These are phyloP conservation scores for Radopholus similis DNA, from an alignment of 1,140 invertebrate species.

Conservation along the genomic window DNA sequence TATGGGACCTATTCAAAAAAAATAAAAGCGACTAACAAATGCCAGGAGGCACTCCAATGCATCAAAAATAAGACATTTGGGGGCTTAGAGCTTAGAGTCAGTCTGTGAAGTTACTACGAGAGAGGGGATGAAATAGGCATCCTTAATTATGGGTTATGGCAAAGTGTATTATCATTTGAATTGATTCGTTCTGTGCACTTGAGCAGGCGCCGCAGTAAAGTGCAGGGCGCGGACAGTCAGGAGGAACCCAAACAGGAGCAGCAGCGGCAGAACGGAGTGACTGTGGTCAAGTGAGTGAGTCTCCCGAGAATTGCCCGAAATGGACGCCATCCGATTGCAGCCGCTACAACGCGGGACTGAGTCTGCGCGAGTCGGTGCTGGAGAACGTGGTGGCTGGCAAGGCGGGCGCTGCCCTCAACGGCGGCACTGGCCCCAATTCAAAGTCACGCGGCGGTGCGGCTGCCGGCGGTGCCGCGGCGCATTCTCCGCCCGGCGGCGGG, in stretches of 20 bases:
- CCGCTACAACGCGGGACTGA: constrained; percentile 44
- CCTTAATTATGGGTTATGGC: too few species aligned
- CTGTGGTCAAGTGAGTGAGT: constrained; percentile 15
- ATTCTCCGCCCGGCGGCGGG: constrained; percentile 53
- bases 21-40: too few species aligned
- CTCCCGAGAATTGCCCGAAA: not conserved
- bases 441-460: constrained; percentile 25
- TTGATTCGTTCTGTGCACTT: too few species aligned
- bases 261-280: not conserved
- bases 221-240: constrained; percentile 33
- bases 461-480: constrained; percentile 44
- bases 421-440: not conserved
- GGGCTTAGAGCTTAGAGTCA: too few species aligned
- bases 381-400: constrained; percentile 40
- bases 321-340: constrained; percentile 14
- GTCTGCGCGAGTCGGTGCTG: constrained; percentile 51
- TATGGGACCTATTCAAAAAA: too few species aligned
- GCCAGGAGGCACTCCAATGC: too few species aligned
- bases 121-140: too few species aligned
- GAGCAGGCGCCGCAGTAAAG: constrained; percentile 54
- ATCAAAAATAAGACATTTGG: too few species aligned
- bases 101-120: too few species aligned
- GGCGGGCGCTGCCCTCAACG: not conserved
- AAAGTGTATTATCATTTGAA: too few species aligned
- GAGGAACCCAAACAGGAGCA: not conserved